Base-by-base conservation (phyloP, 2,888 invertebrate species). In the Monopis laevigella region DNA sequence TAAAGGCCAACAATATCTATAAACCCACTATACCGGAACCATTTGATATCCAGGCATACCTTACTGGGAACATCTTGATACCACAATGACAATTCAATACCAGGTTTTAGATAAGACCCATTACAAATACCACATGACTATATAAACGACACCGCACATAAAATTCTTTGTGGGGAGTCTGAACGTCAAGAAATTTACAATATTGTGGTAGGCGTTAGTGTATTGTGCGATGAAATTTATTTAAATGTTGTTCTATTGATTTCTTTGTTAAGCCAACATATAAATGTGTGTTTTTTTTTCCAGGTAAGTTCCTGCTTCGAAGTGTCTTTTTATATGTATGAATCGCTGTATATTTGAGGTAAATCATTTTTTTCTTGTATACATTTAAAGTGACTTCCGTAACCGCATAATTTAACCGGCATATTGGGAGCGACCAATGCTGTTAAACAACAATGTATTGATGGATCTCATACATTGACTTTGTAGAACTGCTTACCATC, bases 41-140 rank as follows among this genome's bases (percentile, higher is more conserved):
- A 54, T 65, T 66, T 65, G 58, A 61, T 52, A 59, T 57, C 53
- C 59, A 60, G 51, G 51, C 48, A 46, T 45, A 47, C 59, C 58
- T 56, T 60, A 55, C 52, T 48, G 56, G 56, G 55, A 51, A 54
- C 55, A 59, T 61, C 62, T 56, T 60, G 62, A 65, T 65, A 59
- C 42, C 47, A 48, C 43, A 50, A 52, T 66, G 72, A 70, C 70
- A 66, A 69, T 69, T 73, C 68, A 65, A 72, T 73, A 65, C 62
- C 27, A 46, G 51, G 51, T 57, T 52, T 56, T 46, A 64, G 64
- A 66, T 66, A 65, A 62, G 56, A 50, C 48, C 58, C 54, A 60
- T 62, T 64, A 65, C 61, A 63, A 65, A 64, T 68, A 64, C 63
- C 55, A 56, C 53, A 52, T 59, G 61, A 62, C 62, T 54, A 51